A percentile compares a stretch with the other conserved stretches of the same genome.
Conservation (phyloP, 1,140 invertebrate species). For the Drosophila gunungcola region DNA sequence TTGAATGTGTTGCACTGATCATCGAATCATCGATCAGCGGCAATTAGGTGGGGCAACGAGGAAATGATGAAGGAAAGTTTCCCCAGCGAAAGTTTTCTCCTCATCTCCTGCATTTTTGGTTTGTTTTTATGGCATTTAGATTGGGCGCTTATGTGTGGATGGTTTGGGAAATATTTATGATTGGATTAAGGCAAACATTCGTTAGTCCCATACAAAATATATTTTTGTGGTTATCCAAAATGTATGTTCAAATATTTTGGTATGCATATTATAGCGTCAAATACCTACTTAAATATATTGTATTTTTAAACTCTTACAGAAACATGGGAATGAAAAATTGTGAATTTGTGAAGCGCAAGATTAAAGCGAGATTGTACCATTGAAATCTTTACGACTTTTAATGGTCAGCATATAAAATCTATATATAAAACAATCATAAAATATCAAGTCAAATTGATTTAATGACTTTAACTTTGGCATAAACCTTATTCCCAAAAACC, state of each 20-base stretch:
- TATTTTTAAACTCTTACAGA: slow-evolving; percentile 21
- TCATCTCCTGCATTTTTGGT: slow-evolving; percentile 23
- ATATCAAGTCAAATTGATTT: too few species aligned
- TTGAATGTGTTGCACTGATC: slow-evolving; percentile 57
- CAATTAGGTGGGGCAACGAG: slow-evolving; percentile 35
- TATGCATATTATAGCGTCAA: slow-evolving; percentile 9
- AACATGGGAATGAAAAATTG: too few species aligned
- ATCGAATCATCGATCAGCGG: slow-evolving; percentile 70
- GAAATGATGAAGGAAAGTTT: slow-evolving; percentile 48
- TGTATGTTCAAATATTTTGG: slow-evolving; percentile 35
- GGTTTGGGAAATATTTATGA: slow-evolving; percentile 68
- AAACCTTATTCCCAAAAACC: not conserved
- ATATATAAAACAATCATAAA: too few species aligned
- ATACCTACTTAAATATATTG: slow-evolving; percentile 3
- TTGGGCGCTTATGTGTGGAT: slow-evolving; percentile 73
- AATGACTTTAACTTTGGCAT: not conserved
- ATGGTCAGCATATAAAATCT: too few species aligned
- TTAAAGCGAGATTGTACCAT: too few species aligned
- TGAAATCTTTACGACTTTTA: too few species aligned
- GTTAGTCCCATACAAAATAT: slow-evolving; percentile 22
- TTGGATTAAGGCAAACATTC: slow-evolving; percentile 51
- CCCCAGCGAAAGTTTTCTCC: slow-evolving; percentile 64
- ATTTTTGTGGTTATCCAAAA: slow-evolving; percentile 25
- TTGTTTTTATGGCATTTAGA: slow-evolving; percentile 68
- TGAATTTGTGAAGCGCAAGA: too few species aligned